Base-by-base conservation (phyloP, 2,888 invertebrate species). In the Cheilosia scutellata region DNA sequence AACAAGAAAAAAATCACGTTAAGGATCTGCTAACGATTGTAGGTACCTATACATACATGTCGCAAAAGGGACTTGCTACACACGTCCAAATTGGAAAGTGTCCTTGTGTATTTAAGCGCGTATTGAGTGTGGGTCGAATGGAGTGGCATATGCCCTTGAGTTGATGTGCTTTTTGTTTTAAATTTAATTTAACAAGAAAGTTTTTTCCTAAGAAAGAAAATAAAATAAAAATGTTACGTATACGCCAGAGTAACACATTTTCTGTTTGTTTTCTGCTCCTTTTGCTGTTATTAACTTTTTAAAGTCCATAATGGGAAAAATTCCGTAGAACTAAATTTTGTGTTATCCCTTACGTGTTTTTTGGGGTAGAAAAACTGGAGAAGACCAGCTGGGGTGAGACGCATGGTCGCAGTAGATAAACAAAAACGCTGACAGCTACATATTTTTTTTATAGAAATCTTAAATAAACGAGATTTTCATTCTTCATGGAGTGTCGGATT, bases 221-320 rank as follows among this genome's bases (percentile, higher is more conserved):
- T n/a, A 1, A 0, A 25, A 25, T 44, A 44, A 33, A 47, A 78
- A 78, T 78, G 51, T 49, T 63, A 70, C 70, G 70, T 40, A 78
- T 78, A 71, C 77, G 77, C 51, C 62, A 4, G 7, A 57, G 71
- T 71, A 20, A 27, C 27, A 33, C 33, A 11, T 57, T 66, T 51
- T 60, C 25, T 60, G 25, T 60, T 42, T 62, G n/a, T 16, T 44
- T 29, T 53, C 5, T 31, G 33, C 2, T 29, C 0, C 27, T 33
- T 31, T 25, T 31, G 49, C 11, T 66, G 37, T 37, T 37, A 53
- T 53, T 51, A 66, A 66, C n/a, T 66, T 66, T 27, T 25, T 51
- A 51, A 62, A 29, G 29, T 62, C 44, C 44, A 29, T 47, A 13
- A 62, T 29, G 42, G 60, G 40, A 11, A 62, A 62, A 47, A 20